Conservation (phyloP, 2,888 invertebrate species). For the Ferdinandea cuprea region DNA sequence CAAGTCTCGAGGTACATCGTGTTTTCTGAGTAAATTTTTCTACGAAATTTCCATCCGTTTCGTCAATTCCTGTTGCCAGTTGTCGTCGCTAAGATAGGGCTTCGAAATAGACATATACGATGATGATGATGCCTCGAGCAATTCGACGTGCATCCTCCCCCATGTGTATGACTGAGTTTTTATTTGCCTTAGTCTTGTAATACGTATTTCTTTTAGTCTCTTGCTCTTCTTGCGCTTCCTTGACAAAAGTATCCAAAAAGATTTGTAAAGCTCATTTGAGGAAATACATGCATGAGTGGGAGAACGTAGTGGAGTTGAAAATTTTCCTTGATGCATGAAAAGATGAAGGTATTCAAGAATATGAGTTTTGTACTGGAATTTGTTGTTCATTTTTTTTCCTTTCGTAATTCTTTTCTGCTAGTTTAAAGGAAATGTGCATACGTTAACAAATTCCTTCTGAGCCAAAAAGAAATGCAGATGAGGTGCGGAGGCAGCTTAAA, state of each 20-base stretch:
- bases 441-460: slow-evolving; percentile 12
- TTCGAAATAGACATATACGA: slow-evolving; percentile 24
- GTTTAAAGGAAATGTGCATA: slow-evolving; percentile 37
- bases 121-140: slow-evolving; percentile 52
- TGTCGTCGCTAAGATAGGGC: slow-evolving; percentile 8
- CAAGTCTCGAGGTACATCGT: slow-evolving; percentile 29
- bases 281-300: slow-evolving; percentile 75
- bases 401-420: neutral
- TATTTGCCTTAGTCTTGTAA: slow-evolving; percentile 47
- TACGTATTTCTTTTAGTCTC: slow-evolving; percentile 18
- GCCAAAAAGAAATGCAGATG: neutral
- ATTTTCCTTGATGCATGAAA: slow-evolving; percentile 60
- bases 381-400: slow-evolving; percentile 19
- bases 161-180: slow-evolving; percentile 33
- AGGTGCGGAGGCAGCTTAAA: neutral
- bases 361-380: slow-evolving; percentile 24
- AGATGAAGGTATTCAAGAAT: slow-evolving; percentile 55
- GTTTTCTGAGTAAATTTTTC: slow-evolving; percentile 46
- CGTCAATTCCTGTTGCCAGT: slow-evolving; percentile 63
- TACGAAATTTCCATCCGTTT: slow-evolving; percentile 65
- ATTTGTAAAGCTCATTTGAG: slow-evolving; percentile 80
- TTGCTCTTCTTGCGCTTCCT: neutral
- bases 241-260: slow-evolving; percentile 58
- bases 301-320: slow-evolving; percentile 59
- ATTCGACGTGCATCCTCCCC: slow-evolving; percentile 52